Evolutionary conservation across 2,797 vertebrate species (phyloP), one percentile per base, ranked within the genome.

Genomic region (Enteromius fasciolatus): DNA sequence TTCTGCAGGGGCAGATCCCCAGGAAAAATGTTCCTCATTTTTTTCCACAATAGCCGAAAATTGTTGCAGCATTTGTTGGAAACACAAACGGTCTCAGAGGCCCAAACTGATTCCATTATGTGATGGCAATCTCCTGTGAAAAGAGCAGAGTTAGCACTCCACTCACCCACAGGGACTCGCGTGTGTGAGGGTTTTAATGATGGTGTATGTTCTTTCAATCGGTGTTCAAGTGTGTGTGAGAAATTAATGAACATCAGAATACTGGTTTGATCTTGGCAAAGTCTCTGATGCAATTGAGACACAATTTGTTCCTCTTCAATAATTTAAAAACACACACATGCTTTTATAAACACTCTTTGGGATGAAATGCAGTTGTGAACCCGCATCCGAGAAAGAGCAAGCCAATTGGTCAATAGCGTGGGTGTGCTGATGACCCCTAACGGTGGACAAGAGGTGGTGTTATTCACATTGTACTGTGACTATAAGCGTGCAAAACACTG

Each of bases 271-370:
- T 90, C 68, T 87, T 67, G 69, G 3, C 78, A 63, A 87, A 86
- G 78, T 85, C 84, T 90, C 86, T 86, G 85, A 84, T 87, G 78
- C 88, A 88, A 78, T 87, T 81, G 84, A 63, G 79, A 74, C 80
- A 88, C 82, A 88, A 86, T 90, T 84, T 90, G 84, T 86, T 75
- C 59, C 76, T 75, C 72, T 23, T 70, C 48, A 72, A 77, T 69
- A 61, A 63, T 83, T 77, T 48, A 84, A 73, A 80, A 44, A 48
- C 5, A 17, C 59, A 67, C 33, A 52, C 20, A 36, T 1, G 3
- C 28, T n/a, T n/a, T 25, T 68, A 31, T 59, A 80, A 36, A 46
- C 28, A 36, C 28, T 48, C 20, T 1, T 36, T 18, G 46, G 15
- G 23, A 25, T 31, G 12, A 23, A 68, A 78, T 12, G 23, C 4